Conservation (phyloP, 2,888 invertebrate genomes). For the Euspilapteryx auroguttella region DNA sequence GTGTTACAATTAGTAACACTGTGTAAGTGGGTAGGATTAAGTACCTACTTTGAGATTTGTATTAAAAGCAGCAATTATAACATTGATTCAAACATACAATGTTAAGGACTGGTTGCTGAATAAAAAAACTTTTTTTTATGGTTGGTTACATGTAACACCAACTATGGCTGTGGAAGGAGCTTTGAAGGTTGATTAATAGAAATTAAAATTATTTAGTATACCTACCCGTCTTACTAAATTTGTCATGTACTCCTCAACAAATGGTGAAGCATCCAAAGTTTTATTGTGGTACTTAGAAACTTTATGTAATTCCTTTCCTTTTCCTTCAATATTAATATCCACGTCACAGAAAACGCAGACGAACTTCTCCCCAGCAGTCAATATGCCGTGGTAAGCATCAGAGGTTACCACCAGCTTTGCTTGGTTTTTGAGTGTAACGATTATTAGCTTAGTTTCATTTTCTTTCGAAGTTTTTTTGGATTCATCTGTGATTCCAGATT, state of each 20-base stretch:
- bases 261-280: conserved; percentile 17
- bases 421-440: conserved; percentile 22
- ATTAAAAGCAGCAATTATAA: too few species aligned
- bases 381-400: conserved; percentile 28
- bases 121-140: too few species aligned
- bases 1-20: too few species aligned
- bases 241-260: conserved; percentile 19
- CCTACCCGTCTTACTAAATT: conserved; percentile 30
- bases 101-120: too few species aligned
- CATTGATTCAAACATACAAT: too few species aligned
- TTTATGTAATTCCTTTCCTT: conserved; percentile 22
- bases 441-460: conserved; percentile 15
- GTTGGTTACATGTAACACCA: too few species aligned
- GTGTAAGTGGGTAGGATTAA: too few species aligned
- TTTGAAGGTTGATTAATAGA: too few species aligned
- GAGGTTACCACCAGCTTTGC: conserved; percentile 25
- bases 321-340: conserved; percentile 15
- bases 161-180: too few species aligned
- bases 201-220: conserved; percentile 2
- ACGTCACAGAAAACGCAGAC: conserved; percentile 25
- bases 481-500: not conserved
- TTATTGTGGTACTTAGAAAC: conserved; percentile 15
- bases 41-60: too few species aligned
- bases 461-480: not conserved
- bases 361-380: conserved; percentile 17